Evolutionary conservation across 2,888 invertebrate genomes (phyloP).

Genomic region (Polydrusus tereticollis): DNA sequence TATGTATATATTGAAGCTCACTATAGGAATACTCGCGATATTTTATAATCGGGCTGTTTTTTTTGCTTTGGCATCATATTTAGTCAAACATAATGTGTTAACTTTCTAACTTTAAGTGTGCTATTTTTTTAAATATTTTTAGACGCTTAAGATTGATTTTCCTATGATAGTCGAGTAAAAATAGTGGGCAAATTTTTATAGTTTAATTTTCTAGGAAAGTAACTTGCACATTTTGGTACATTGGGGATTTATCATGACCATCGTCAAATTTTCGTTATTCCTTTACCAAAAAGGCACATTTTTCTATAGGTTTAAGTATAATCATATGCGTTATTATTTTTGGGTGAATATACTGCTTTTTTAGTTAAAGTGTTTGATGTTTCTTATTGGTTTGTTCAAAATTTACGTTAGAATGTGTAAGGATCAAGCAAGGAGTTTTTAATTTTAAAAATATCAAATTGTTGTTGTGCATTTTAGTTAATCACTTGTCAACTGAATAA

Average conservation of each 20-base stretch:
- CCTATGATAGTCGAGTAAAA: slow-evolving; percentile 17
- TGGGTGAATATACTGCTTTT: slow-evolving; percentile 32
- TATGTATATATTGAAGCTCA: slow-evolving; percentile 52
- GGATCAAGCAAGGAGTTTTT: slow-evolving; percentile 45
- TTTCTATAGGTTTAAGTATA: slow-evolving; percentile 12
- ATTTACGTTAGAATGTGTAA: slow-evolving; percentile 25
- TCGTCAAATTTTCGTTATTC: neutral
- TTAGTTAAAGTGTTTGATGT: slow-evolving; percentile 20
- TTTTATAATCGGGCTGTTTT: slow-evolving; percentile 48
- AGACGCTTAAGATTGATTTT: slow-evolving; percentile 15
- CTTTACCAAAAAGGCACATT: slow-evolving; percentile 2
- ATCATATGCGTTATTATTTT: slow-evolving; percentile 22
- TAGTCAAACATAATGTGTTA: slow-evolving; percentile 32
- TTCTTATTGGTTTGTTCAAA: slow-evolving; percentile 32
- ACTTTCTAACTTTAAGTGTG: slow-evolving; percentile 16
- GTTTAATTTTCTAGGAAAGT: slow-evolving; percentile 5
- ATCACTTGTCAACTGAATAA: neutral
- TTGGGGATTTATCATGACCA: neutral
- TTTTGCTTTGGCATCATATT: slow-evolving; percentile 52
- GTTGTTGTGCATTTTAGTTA: neutral
- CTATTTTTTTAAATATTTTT: slow-evolving; percentile 7
- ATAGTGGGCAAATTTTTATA: slow-evolving; percentile 24
- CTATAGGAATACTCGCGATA: slow-evolving; percentile 52
- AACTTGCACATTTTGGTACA: slow-evolving; percentile 12
- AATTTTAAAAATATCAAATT: slow-evolving; percentile 13